Percentiles rank a stretch among this genome's conserved stretches.
These are phyloP conservation scores for Hypsibius dujardini DNA, from an alignment of 1,140 invertebrate genomes.

Conservation along the genomic window DNA sequence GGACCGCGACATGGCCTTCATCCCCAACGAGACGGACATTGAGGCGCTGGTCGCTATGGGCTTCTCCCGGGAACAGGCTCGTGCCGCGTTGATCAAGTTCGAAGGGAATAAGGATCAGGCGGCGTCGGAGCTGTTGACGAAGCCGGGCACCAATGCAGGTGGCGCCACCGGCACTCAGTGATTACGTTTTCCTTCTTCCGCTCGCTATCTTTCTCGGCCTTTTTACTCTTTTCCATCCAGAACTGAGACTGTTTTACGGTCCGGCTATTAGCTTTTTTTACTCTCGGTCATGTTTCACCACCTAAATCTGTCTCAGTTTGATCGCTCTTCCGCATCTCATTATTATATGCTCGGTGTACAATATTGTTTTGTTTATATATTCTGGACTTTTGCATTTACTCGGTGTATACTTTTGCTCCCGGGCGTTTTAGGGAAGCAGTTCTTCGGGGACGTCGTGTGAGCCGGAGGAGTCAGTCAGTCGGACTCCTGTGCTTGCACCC, in stretches of 20 bases:
- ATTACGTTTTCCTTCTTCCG: not conserved
- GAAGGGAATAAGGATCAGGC: not conserved
- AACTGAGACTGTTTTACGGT: not conserved
- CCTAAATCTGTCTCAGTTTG: no score
- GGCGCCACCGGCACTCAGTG: not conserved
- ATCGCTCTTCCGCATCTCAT: no score
- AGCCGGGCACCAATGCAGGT: not conserved
- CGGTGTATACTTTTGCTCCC: no score
- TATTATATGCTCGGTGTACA: no score
- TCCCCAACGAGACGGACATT: constrained; percentile 73
- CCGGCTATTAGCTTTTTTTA: no score
- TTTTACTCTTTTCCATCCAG: not conserved
- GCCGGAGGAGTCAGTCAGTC: no score
- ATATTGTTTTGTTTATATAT: no score
- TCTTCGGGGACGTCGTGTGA: no score
- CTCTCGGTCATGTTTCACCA: no score
- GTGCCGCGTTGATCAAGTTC: not conserved
- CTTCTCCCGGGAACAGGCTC: constrained; percentile 49
- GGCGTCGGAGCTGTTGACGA: not conserved
- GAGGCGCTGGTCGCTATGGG: constrained; percentile 53
- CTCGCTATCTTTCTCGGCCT: not conserved
- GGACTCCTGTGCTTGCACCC: no score
- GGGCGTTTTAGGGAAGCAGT: no score
- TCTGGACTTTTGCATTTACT: no score
- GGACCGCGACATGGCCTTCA: constrained; percentile 41